phyloP scores from a whole-genome alignment of 1,140 invertebrate genomes.

The Drosophila sucinea region DNA sequence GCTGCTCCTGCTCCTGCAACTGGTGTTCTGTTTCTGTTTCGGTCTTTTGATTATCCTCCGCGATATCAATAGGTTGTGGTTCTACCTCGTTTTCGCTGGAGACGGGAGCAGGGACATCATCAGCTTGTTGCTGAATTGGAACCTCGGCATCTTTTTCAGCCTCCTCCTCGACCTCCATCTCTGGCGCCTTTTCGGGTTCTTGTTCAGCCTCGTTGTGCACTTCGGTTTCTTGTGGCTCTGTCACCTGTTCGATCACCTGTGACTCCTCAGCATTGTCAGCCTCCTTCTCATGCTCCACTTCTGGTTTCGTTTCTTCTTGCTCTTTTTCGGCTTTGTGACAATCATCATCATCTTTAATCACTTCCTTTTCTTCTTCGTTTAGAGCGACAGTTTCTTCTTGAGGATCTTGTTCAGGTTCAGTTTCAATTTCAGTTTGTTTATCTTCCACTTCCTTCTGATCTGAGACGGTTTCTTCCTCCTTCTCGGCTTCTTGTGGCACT shows the following conservation, averaged over 20 bases:
- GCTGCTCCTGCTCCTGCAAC: not conserved
- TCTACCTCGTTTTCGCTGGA: not conserved
- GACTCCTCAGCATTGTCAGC: not conserved
- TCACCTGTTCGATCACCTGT: not conserved
- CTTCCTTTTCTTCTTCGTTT: not conserved
- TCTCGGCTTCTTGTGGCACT: not conserved
- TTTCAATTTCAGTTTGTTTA: not conserved
- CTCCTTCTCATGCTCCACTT: not conserved
- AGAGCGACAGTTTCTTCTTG: not conserved
- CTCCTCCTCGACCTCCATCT: not conserved
- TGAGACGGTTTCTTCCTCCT: not conserved
- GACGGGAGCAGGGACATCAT: not conserved
- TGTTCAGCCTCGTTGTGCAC: not conserved
- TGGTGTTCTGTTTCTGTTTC: not conserved
- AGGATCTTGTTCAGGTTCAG: not conserved
- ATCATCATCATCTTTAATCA: not conserved
- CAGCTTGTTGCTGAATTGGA: not conserved
- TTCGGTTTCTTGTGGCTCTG: not conserved
- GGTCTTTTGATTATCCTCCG: constrained; percentile 12
- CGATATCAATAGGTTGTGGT: not conserved
- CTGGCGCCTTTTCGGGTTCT: not conserved
- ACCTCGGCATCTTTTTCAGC: not conserved
- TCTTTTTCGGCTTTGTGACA: not conserved
- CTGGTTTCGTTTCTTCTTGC: not conserved
- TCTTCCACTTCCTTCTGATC: not conserved